Conservation (phyloP, 2,113 vertebrate species). For the Sinocyclocheilus rhinocerous region DNA sequence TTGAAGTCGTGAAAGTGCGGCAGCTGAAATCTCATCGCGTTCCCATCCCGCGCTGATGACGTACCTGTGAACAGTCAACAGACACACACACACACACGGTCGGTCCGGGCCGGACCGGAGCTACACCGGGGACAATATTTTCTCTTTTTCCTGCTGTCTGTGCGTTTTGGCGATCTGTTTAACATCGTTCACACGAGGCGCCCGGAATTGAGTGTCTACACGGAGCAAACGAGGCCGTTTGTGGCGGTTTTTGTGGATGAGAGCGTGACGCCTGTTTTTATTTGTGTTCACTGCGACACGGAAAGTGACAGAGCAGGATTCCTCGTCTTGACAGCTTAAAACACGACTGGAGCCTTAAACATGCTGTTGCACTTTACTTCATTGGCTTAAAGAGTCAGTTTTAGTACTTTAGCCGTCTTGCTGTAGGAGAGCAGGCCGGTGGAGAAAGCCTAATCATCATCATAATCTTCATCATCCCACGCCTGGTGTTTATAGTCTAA, state of each 20-base stretch:
- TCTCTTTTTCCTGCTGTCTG: neutral
- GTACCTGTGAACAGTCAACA: constrained; percentile 76
- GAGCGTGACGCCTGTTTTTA: constrained; percentile 78
- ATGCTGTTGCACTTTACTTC: neutral
- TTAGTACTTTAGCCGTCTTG: constrained; percentile 4
- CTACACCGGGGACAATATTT: neutral
- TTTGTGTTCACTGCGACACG: constrained; percentile 58
- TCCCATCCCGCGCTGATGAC: constrained; percentile 57
- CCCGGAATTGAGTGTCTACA: neutral
- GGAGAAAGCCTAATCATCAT: neutral
- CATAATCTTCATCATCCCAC: neutral
- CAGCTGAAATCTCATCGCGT: neutral
- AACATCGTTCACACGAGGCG: neutral
- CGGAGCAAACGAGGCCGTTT: neutral
- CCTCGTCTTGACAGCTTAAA: neutral
- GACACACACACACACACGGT: too few species aligned
- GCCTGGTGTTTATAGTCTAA: neutral
- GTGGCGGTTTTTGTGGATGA: constrained; percentile 9
- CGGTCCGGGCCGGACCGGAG: neutral
- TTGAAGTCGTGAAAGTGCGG: constrained; percentile 40
- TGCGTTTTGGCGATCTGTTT: neutral
- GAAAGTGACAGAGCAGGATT: constrained; percentile 21
- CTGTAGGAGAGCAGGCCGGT: neutral
- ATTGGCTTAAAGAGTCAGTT: neutral
- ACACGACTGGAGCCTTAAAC: neutral